Percentiles rank a stretch among this genome's conserved stretches.
Conservation (phyloP, 2,888 invertebrate genomes). For the Coremacera marginata region DNA sequence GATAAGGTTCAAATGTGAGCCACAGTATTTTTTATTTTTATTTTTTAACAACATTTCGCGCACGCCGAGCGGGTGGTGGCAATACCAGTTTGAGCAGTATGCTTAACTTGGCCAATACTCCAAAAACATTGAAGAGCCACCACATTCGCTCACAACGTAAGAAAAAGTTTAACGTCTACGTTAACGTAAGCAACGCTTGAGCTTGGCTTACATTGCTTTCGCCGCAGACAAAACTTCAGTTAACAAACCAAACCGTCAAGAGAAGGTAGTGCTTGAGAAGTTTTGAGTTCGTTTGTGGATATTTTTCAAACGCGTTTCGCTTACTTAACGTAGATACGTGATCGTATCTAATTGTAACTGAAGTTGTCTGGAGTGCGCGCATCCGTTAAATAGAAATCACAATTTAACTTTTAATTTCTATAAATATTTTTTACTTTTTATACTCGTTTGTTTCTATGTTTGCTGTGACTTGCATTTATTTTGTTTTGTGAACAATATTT, state of each 20-base stretch:
- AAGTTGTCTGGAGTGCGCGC: conserved; percentile 1
- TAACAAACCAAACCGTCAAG: conserved; percentile 5
- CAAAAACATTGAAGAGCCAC: too few relatives aligned
- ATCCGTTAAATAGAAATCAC: conserved; percentile 23
- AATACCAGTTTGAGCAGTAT: too few relatives aligned
- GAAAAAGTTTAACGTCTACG: too few relatives aligned
- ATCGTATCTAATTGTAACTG: neutral
- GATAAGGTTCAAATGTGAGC: too few relatives aligned
- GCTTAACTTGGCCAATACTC: too few relatives aligned
- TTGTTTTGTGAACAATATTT: neutral
- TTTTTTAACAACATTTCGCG: too few relatives aligned
- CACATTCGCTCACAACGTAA: too few relatives aligned
- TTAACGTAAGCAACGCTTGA: too few relatives aligned
- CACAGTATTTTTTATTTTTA: too few relatives aligned
- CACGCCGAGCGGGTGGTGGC: too few relatives aligned
- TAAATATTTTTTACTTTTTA: neutral
- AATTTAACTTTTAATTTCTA: conserved; percentile 13
- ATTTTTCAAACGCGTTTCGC: neutral
- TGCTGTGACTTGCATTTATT: neutral
- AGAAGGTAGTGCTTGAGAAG: conserved; percentile 19
- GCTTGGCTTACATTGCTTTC: conserved; percentile 10
- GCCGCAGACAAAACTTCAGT: conserved; percentile 27
- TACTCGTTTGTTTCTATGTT: neutral
- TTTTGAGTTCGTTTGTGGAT: neutral
- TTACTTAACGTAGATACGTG: neutral